These are phyloP conservation scores for Spheniscus mendiculus DNA, from an alignment of 2,113 vertebrate species.

Conservation along the genomic window DNA sequence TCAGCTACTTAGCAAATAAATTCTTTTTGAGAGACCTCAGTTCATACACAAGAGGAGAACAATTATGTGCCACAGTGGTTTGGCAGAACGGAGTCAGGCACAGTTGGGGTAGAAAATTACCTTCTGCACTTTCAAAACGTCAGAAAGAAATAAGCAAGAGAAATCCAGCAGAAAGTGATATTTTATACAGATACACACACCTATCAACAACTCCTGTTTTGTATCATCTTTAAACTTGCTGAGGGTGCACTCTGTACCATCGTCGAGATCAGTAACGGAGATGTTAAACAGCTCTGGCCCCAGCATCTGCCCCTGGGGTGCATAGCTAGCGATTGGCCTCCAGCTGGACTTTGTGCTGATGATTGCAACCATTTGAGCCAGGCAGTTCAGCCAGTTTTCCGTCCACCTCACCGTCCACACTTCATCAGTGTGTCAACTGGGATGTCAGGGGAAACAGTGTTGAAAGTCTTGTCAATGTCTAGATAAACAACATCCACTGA, in stretches of 20 bases:
- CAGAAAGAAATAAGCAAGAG: not conserved
- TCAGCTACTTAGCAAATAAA: not conserved
- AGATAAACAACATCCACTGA: not conserved
- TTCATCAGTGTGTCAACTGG: not conserved
- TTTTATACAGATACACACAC: not conserved
- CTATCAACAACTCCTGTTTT: not conserved
- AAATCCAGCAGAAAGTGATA: conserved; percentile 20
- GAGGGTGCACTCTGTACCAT: not conserved
- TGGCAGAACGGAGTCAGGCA: conserved; percentile 10
- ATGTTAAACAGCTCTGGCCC: not conserved
- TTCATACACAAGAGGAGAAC: not conserved
- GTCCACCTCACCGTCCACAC: not conserved
- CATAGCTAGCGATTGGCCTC: not conserved
- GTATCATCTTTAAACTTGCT: not conserved
- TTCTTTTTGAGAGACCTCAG: not conserved
- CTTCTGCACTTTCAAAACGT: not conserved
- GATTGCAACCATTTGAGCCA: not conserved
- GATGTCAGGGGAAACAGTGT: not conserved
- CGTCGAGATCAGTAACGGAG: not conserved
- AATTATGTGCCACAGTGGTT: not conserved
- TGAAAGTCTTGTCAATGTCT: not conserved
- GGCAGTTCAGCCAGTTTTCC: not conserved
- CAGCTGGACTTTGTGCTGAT: not conserved
- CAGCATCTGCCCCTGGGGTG: not conserved
- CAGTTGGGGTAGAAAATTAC: conserved; percentile 34